Percentiles rank a stretch among this genome's conserved stretches.
Conservation (phyloP, 2,888 invertebrate genomes). For the Laspeyria flexula region DNA sequence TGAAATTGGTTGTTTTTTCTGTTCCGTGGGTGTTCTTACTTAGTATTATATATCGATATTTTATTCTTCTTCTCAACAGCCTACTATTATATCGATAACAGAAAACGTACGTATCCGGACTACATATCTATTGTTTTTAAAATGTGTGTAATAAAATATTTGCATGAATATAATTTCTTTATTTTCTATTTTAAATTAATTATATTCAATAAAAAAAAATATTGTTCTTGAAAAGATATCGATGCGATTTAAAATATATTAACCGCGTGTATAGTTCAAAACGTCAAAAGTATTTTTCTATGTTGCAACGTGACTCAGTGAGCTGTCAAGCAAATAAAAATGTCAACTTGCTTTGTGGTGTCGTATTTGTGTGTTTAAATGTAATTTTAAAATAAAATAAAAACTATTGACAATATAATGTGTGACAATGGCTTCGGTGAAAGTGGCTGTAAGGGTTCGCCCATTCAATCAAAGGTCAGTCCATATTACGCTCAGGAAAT, state of each 20-base stretch:
- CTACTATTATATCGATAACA: no score
- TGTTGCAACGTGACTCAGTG: constrained; percentile 31
- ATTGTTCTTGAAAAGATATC: no score
- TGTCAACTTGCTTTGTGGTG: constrained; percentile 71
- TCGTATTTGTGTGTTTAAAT: constrained; percentile 71
- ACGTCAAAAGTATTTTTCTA: constrained; percentile 31
- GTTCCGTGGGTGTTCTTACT: no score
- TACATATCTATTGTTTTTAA: no score
- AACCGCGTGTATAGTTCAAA: not conserved
- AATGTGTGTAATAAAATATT: no score
- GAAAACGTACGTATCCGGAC: no score
- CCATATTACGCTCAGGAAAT: constrained; percentile 33
- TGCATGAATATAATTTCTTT: no score
- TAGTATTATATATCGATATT: no score
- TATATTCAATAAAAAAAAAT: no score
- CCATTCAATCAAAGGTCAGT: constrained; percentile 95
- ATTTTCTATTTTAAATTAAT: no score
- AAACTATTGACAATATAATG: constrained; percentile 78
- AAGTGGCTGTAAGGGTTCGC: constrained; percentile 96
- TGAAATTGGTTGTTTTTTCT: no score
- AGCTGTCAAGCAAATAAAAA: constrained; percentile 55
- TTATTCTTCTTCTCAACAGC: no score
- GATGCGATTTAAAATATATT: not conserved
- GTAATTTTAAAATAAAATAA: constrained; percentile 64
- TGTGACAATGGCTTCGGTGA: constrained; percentile 94